Evolutionary conservation across 2,888 invertebrate genomes (phyloP), one percentile per base, ranked within the genome.

Genomic region (Ophioninae sp.): DNA sequence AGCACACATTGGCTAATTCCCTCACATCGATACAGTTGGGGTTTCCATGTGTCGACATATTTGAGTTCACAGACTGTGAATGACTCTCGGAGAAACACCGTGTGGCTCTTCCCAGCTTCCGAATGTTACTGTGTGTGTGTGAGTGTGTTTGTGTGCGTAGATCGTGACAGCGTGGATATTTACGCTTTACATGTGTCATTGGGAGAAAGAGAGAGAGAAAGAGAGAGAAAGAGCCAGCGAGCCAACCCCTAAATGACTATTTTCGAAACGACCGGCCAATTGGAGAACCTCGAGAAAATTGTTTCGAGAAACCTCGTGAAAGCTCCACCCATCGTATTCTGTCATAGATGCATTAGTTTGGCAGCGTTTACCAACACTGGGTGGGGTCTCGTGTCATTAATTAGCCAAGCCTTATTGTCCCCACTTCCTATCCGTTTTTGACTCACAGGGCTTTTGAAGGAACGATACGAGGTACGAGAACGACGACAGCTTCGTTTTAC

Each of bases 181-280:
- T 88, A 88, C 89, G 89, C 87, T 85, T 87, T 86, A 82, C 87
- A 86, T 88, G 87, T 86, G 85, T 84, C 86, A 81, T 82, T n/a
- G 22, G 78, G 41, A 76, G 67, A 17, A 59, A 80, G 83, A 44
- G 56, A 63, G 44, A 30, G 51, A 51, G 56, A 63, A 23, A 44
- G n/a, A 51, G 20, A 64, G 56, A n/a, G 61, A 67, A 23, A 13
- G 20, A 76, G 78, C 87, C 88, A 90, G 90, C 90, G 90, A 90
- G 13, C 91, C 87, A 87, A 86, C 85, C 86, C 82, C 86, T 83
- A 76, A 79, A 81, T 84, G 87, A 91, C 91, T 92, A 92, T 92
- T 92, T 92, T 92, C 89, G 89, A 86, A 84, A 85, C 79, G 67
- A 74, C 80, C 88, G 85, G 86, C 92, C 92, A 92, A 92, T 92